Percentiles rank a stretch among this genome's conserved stretches.
These are phyloP conservation scores for Amphipyra tragopoginis DNA, from an alignment of 2,888 invertebrate species.

Conservation along the genomic window DNA sequence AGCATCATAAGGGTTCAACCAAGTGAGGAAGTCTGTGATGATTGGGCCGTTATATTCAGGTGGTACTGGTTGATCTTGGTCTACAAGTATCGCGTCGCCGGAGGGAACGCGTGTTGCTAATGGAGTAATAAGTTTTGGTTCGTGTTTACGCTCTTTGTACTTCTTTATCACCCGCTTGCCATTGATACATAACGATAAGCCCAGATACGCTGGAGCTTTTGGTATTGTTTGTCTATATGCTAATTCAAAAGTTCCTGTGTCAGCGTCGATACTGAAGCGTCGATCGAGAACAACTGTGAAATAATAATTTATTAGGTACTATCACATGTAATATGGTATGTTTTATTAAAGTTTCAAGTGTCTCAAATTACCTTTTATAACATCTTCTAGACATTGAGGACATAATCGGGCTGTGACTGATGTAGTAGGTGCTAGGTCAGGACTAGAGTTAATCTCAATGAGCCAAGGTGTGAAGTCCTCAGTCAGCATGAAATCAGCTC, in stretches of 20 bases:
- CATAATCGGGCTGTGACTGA: conserved; percentile 96
- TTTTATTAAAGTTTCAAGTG: neutral
- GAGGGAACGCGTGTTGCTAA: conserved; percentile 71
- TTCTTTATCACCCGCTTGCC: conserved; percentile 91
- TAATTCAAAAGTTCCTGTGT: conserved; percentile 95
- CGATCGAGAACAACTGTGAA: conserved; percentile 93
- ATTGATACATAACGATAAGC: conserved; percentile 92
- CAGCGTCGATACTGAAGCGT: conserved; percentile 92
- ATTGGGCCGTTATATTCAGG: conserved; percentile 91
- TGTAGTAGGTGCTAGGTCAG: conserved; percentile 97
- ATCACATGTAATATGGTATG: too few species aligned
- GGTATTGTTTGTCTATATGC: conserved; percentile 94
- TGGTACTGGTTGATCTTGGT: conserved; percentile 78
- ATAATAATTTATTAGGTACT: neutral
- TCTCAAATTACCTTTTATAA: conserved; percentile 93
- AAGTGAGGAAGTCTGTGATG: conserved; percentile 92
- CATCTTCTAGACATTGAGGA: conserved; percentile 96
- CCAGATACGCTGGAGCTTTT: conserved; percentile 94
- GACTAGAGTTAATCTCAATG: conserved; percentile 98
- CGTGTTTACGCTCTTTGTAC: conserved; percentile 79
- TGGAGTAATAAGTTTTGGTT: conserved; percentile 76
- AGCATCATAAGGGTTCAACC: conserved; percentile 89
- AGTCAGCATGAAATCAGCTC: conserved; percentile 98
- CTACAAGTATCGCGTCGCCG: conserved; percentile 67
- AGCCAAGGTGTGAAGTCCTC: conserved; percentile 97